Conservation (phyloP, 2,797 vertebrate genomes). For the Oreortyx pictus region DNA sequence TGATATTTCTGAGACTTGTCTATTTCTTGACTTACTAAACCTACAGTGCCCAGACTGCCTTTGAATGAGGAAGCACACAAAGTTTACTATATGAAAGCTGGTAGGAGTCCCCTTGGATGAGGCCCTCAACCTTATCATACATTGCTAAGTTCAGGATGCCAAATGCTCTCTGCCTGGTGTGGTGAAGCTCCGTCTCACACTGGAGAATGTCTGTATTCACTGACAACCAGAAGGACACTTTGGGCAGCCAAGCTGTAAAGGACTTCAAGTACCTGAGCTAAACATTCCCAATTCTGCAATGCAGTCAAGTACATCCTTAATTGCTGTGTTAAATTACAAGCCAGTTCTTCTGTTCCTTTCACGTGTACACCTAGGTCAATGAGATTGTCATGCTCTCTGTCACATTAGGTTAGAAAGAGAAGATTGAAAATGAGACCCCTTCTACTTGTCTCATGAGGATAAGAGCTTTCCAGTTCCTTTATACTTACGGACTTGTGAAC, state of each 20-base stretch:
- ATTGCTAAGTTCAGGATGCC: neutral
- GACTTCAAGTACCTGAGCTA: neutral
- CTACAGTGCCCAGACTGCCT: neutral
- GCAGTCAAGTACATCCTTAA: neutral
- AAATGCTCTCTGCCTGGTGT: neutral
- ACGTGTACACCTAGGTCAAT: neutral
- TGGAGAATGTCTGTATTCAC: neutral
- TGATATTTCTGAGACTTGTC: neutral
- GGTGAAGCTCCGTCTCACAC: rapidly evolving
- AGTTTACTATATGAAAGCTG: neutral
- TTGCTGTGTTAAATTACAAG: neutral
- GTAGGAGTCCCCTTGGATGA: neutral
- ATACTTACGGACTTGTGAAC: neutral
- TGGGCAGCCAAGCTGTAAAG: neutral
- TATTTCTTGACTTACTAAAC: neutral
- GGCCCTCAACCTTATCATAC: rapidly evolving
- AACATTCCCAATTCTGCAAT: neutral
- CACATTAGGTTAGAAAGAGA: neutral
- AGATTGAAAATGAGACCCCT: slow-evolving; percentile 1
- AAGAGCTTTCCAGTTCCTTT: slow-evolving; percentile 10
- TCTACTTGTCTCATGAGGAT: neutral
- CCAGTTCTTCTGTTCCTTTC: rapidly evolving
- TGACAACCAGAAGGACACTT: neutral
- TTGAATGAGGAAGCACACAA: neutral
- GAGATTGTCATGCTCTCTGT: neutral